phyloP scores from a whole-genome alignment of 2,888 invertebrate species.

The Parapristionchus giblindavisi region DNA sequence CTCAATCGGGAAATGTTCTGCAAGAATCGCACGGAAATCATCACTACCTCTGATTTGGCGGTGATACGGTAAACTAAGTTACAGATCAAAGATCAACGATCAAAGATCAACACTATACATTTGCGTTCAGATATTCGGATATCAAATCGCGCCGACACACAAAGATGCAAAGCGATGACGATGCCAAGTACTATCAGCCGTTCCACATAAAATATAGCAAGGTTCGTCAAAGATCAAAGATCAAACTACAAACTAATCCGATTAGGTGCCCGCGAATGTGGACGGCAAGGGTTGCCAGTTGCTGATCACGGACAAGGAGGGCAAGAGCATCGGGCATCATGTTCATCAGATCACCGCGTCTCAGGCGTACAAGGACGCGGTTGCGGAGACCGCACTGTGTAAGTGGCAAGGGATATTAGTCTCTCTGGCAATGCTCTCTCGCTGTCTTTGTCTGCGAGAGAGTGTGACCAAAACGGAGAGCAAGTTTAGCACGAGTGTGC shows the following conservation, averaged over 20 bases:
- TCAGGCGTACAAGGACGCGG: too few relatives aligned
- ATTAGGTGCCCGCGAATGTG: conserved; percentile 38
- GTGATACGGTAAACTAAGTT: conserved; percentile 42
- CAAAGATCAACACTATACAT: background rate
- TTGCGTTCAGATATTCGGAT: conserved; percentile 25
- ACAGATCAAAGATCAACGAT: background rate
- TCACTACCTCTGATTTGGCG: conserved; percentile 49
- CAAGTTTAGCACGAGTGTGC: too few relatives aligned
- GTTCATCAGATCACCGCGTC: too few relatives aligned
- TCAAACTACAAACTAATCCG: background rate
- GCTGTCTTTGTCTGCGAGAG: too few relatives aligned
- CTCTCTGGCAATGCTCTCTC: conserved; percentile 7
- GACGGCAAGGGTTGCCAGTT: conserved; percentile 39
- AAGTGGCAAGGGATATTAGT: too few relatives aligned
- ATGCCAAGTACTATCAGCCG: conserved; percentile 40
- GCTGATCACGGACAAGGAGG: conserved; percentile 10
- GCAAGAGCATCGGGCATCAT: too few relatives aligned
- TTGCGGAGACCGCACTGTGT: too few relatives aligned
- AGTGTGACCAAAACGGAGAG: too few relatives aligned
- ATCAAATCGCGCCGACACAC: background rate
- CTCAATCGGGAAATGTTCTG: conserved; percentile 50
- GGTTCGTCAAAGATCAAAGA: conserved; percentile 22
- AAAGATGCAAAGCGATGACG: background rate
- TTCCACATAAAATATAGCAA: conserved; percentile 47
- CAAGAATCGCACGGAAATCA: conserved; percentile 47